phyloP scores from a whole-genome alignment of 2,888 invertebrate genomes.

The Meghimatium bilineatum region DNA sequence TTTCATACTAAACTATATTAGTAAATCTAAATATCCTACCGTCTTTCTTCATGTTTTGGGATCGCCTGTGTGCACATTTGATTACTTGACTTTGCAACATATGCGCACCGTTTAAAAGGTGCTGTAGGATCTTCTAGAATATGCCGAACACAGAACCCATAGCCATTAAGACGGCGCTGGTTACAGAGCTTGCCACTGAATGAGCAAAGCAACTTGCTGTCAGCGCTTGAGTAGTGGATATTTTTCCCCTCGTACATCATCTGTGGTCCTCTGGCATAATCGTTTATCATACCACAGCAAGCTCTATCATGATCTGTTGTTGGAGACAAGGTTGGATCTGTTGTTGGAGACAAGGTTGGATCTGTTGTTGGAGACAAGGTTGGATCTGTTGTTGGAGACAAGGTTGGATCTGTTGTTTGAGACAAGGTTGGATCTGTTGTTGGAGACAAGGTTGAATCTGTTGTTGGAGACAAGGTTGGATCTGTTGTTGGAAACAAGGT shows the following conservation, averaged over 20 bases:
- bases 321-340: not conserved
- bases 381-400: too few relatives aligned
- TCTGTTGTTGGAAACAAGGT: too few relatives aligned
- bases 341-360: too few relatives aligned
- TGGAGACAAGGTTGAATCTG: too few relatives aligned
- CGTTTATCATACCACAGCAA: constrained; percentile 37
- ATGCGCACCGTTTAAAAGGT: constrained; percentile 89
- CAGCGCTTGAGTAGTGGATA: constrained; percentile 78
- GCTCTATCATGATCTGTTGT: constrained; percentile 16
- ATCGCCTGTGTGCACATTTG: constrained; percentile 79
- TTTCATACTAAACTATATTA: not conserved
- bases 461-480: too few relatives aligned
- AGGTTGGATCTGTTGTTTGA: too few relatives aligned
- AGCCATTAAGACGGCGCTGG: constrained; percentile 82
- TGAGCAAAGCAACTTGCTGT: constrained; percentile 79
- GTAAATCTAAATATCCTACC: constrained; percentile 65
- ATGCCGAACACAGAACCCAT: constrained; percentile 88
- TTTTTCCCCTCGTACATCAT: constrained; percentile 79
- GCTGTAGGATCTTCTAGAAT: constrained; percentile 89
- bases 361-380: too few relatives aligned
- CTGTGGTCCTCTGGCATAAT: constrained; percentile 39
- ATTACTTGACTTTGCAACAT: constrained; percentile 79
- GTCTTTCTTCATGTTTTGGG: constrained; percentile 77
- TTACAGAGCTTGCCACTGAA: constrained; percentile 79
- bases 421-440: too few relatives aligned